These are phyloP conservation scores for Oreohelix idahoensis DNA, from an alignment of 1,140 invertebrate species.

Conservation along the genomic window DNA sequence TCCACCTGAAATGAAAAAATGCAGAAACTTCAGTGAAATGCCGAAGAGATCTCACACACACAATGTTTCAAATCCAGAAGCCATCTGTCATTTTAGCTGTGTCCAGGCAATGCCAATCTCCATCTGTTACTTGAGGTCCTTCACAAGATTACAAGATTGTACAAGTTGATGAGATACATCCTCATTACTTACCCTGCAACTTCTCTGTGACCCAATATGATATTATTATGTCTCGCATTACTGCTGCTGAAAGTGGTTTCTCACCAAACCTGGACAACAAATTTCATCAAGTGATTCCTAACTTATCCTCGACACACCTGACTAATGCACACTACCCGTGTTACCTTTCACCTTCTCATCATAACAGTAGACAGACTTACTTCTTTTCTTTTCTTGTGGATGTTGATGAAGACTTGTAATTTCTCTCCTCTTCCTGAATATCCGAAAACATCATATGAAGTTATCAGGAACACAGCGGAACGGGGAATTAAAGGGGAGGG, in stretches of 20 bases:
- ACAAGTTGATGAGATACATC: not conserved
- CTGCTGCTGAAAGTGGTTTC: not conserved
- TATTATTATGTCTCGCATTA: no score
- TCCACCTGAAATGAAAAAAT: slow-evolving; percentile 43
- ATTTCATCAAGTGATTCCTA: no score
- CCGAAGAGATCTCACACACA: slow-evolving; percentile 9
- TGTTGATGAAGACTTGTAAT: slow-evolving; percentile 37
- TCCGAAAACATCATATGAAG: slow-evolving; percentile 46
- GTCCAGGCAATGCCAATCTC: not conserved
- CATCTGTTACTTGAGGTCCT: not conserved
- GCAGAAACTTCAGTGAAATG: slow-evolving; percentile 29
- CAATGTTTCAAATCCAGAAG: not conserved
- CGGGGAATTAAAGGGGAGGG: slow-evolving; percentile 16
- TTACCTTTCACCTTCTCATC: not conserved
- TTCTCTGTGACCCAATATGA: not conserved
- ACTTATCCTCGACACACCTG: no score
- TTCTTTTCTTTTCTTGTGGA: slow-evolving; percentile 42
- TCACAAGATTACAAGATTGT: not conserved
- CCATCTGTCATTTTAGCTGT: not conserved
- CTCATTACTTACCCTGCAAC: not conserved
- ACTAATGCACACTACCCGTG: not conserved
- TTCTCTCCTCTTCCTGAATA: slow-evolving; percentile 40
- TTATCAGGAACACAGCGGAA: slow-evolving; percentile 39
- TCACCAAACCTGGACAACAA: no score
- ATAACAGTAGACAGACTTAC: slow-evolving; percentile 23